Evolutionary conservation across 2,888 invertebrate species (phyloP).

Genomic region (Prenolepis imparis): DNA sequence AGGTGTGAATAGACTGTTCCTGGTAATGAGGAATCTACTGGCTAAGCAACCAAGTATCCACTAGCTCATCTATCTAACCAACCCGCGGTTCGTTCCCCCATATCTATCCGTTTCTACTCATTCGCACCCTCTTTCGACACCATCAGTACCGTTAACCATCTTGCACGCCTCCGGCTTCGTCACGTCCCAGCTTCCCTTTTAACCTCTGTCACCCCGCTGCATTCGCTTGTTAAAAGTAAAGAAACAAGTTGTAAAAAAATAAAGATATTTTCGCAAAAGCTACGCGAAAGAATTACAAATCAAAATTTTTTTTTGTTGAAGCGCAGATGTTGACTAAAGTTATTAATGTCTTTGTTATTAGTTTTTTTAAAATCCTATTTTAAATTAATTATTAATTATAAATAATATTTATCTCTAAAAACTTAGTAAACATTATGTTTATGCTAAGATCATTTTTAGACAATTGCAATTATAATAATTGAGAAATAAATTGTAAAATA

Average conservation of each 20-base stretch:
- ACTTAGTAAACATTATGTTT: not conserved
- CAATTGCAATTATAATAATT: not conserved
- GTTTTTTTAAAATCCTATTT: too few species aligned
- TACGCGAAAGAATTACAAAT: not conserved
- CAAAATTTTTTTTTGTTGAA: not conserved
- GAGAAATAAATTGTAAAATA: conserved; percentile 1
- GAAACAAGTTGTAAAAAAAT: conserved; percentile 1
- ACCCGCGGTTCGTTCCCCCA: conserved; percentile 74
- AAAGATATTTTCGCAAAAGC: not conserved
- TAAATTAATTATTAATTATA: too few species aligned
- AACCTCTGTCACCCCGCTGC: conserved; percentile 72
- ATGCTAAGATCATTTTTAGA: not conserved
- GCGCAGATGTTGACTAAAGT: not conserved
- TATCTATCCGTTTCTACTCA: conserved; percentile 77
- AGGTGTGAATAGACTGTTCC: conserved; percentile 81
- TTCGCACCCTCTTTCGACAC: conserved; percentile 67
- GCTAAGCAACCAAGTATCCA: conserved; percentile 79
- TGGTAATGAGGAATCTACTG: conserved; percentile 81
- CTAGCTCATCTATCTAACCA: conserved; percentile 75
- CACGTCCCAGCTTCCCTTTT: conserved; percentile 80
- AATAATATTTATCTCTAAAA: not conserved
- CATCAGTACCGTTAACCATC: conserved; percentile 63
- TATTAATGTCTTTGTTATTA: not conserved
- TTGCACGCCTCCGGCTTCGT: conserved; percentile 73
- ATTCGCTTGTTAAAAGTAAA: conserved; percentile 39